Conservation (phyloP, 2,888 invertebrate genomes). For the Thera obeliscata region DNA sequence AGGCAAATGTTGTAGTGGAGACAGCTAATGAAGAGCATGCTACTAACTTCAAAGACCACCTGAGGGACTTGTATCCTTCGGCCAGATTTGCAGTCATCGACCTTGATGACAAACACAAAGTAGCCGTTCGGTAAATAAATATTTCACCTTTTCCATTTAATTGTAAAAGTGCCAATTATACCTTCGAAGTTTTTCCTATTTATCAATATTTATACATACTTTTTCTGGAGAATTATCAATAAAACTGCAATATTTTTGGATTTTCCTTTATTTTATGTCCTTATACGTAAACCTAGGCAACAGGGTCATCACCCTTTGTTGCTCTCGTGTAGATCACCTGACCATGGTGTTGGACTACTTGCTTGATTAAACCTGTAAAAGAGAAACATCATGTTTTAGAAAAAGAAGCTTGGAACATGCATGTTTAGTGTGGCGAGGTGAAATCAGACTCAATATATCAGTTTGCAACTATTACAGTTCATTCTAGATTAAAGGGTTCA, state of each 20-base stretch:
- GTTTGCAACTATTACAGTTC: slow-evolving; percentile 73
- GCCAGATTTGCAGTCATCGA: slow-evolving; percentile 66
- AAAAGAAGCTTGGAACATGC: background rate
- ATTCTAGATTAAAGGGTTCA: slow-evolving; percentile 66
- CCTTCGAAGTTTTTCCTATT: background rate
- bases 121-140: slow-evolving; percentile 43
- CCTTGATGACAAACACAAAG: slow-evolving; percentile 63
- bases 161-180: too few species aligned
- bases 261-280: slow-evolving; percentile 73
- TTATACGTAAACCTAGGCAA: slow-evolving; percentile 86
- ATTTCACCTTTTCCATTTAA: background rate
- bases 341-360: slow-evolving; percentile 97
- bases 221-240: slow-evolving; percentile 14
- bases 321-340: slow-evolving; percentile 99
- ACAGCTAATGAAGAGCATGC: slow-evolving; percentile 72
- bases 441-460: slow-evolving; percentile 87
- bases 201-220: background rate
- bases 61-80: slow-evolving; percentile 65
- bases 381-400: slow-evolving; percentile 19
- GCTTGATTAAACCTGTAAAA: slow-evolving; percentile 93
- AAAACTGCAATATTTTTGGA: slow-evolving; percentile 35
- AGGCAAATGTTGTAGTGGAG: slow-evolving; percentile 78
- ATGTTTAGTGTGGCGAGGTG: background rate
- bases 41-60: slow-evolving; percentile 60
- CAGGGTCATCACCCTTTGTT: slow-evolving; percentile 96